Base-by-base conservation (phyloP, 2,113 vertebrate genomes). In the Vanacampus margaritifer region DNA sequence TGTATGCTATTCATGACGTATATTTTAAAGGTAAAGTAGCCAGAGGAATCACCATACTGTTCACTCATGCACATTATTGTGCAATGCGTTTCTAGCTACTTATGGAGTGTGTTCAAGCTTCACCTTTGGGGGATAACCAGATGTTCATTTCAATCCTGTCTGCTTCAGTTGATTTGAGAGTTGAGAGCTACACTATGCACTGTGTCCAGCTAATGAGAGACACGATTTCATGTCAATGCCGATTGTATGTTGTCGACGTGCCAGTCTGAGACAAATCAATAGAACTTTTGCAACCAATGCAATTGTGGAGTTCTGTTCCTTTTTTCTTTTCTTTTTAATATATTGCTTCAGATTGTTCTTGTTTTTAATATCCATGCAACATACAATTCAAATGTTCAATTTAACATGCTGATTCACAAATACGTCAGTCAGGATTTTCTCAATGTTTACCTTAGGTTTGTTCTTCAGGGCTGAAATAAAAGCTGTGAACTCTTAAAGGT, bases 101-200 rank as follows among this genome's bases (percentile, higher is more conserved):
- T 60, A 36, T 36, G 39, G 32, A 61, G 48, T 72, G 61, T 62
- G 45, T 74, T 73, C 62, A 66, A 68, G 60, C 67, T 58, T 77
- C 69, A 51, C 6, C 68, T 76, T 72, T 37, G n/a, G 74, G 72
- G 61, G 72, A 76, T 74, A 67, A 32, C 36, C 79, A 46, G 57
- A 76, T 54, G 39, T 67, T 79, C 60, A 32, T 50, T 69, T 72
- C 72, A 58, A 67, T 71, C 17, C 6, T 36, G 5, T 63, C 3
- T 32, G 67, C 56, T 14, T 41, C 58, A 56, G 19, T 28, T 46
- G 39, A 67, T 67, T 43, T 64, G 12, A 46, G 6, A 69, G 5
- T 16, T 53, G 26, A 45, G 36, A 21, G 39, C 0, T 2, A 37
- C 32, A 59, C 1, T 36, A 39, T 60, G 57, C n/a, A 56, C 53